Evolutionary conservation across 1,140 invertebrate species (phyloP).

Genomic region (Panagrolaimus sp.): DNA sequence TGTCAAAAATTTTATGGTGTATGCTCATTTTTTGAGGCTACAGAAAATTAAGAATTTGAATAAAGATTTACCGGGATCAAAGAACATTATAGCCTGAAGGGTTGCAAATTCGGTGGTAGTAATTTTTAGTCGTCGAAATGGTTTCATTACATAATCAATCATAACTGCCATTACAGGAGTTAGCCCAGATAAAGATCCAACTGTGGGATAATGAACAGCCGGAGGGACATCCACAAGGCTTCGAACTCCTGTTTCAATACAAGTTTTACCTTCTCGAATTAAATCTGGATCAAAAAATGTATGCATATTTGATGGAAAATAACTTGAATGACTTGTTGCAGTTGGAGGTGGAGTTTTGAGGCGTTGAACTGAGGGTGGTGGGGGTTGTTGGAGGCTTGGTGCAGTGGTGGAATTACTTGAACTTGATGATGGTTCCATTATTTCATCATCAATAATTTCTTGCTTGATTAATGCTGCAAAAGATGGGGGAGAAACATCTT

Average conservation of each 20-base stretch:
- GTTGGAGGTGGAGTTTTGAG: conserved; percentile 16
- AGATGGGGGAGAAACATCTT: conserved; percentile 34
- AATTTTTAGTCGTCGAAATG: conserved; percentile 48
- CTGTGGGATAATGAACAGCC: conserved; percentile 39
- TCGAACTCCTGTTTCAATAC: conserved; percentile 38
- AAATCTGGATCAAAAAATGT: conserved; percentile 44
- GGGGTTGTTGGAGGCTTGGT: neutral
- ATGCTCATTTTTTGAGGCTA: neutral
- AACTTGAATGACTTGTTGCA: neutral
- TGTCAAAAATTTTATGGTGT: neutral
- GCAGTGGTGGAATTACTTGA: neutral
- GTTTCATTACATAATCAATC: conserved; percentile 59
- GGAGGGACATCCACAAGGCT: conserved; percentile 48
- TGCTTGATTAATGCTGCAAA: conserved; percentile 28
- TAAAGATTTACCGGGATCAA: conserved; percentile 49
- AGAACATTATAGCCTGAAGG: conserved; percentile 59
- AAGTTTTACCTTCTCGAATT: conserved; percentile 34
- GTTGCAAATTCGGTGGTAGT: conserved; percentile 51
- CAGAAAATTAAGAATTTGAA: conserved; percentile 9
- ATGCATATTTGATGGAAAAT: conserved; percentile 11
- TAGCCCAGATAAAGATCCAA: conserved; percentile 46
- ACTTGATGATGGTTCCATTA: neutral
- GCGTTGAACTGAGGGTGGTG: neutral
- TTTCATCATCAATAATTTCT: neutral
- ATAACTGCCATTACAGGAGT: conserved; percentile 58